A percentile compares a stretch with the other conserved stretches of the same genome.
Evolutionary conservation across 1,140 invertebrate genomes (phyloP).

Genomic region (Drosophila tsacasi): DNA sequence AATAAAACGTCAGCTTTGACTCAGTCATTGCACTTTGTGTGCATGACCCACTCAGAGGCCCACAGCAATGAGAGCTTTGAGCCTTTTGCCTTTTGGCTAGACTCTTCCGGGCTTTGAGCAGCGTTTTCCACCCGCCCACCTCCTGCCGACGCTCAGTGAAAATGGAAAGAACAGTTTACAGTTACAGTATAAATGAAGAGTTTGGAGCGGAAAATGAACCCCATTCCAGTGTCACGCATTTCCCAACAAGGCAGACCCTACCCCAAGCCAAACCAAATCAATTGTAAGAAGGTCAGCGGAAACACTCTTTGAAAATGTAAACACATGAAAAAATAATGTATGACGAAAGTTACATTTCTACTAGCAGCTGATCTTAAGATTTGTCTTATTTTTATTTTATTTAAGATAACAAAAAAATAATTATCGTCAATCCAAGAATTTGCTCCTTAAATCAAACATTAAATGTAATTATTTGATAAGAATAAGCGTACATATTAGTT

Average conservation of each 20-base stretch:
- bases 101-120: slow-evolving; percentile 77
- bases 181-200: slow-evolving; percentile 71
- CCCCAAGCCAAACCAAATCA: slow-evolving; percentile 69
- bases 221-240: slow-evolving; percentile 24
- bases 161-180: slow-evolving; percentile 61
- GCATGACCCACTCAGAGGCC: slow-evolving; percentile 40
- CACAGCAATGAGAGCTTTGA: slow-evolving; percentile 43
- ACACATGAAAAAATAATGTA: neutral
- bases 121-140: slow-evolving; percentile 11
- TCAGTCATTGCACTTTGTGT: slow-evolving; percentile 77
- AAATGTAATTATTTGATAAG: neutral
- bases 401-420: too few relatives aligned
- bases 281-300: slow-evolving; percentile 74
- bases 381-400: too few relatives aligned
- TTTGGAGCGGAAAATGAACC: slow-evolving; percentile 62
- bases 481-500: neutral
- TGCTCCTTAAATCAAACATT: neutral
- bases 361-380: too few relatives aligned
- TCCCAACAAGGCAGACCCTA: neutral
- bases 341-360: too few relatives aligned
- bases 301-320: slow-evolving; percentile 7
- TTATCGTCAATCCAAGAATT: too few relatives aligned
- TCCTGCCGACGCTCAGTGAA: neutral
- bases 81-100: slow-evolving; percentile 70
- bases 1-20: slow-evolving; percentile 77